phyloP scores from a whole-genome alignment of 2,113 vertebrate species.

The Circaetus gallicus region DNA sequence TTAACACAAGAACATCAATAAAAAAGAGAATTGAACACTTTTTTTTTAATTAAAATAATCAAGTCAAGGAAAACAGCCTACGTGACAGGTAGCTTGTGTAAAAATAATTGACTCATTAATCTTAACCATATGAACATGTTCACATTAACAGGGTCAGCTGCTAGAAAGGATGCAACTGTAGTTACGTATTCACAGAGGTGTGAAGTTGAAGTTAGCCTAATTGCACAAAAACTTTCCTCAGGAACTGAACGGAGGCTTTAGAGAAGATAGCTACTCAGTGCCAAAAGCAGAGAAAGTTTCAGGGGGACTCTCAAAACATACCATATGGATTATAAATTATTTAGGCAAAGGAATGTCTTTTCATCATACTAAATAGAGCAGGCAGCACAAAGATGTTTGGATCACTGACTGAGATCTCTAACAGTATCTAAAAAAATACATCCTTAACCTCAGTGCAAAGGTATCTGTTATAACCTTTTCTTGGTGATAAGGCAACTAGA shows the following conservation, averaged over 20 bases:
- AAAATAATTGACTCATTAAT: constrained; percentile 81
- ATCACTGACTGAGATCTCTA: neutral
- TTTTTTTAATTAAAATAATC: constrained; percentile 75
- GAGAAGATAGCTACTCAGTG: neutral
- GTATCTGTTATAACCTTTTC: neutral
- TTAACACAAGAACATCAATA: constrained; percentile 67
- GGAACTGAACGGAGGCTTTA: neutral
- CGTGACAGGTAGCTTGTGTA: constrained; percentile 68
- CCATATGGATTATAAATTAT: neutral
- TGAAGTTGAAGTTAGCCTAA: constrained; percentile 37
- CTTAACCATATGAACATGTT: constrained; percentile 71
- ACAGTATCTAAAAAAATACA: neutral
- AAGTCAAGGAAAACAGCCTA: constrained; percentile 69
- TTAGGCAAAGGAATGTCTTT: neutral
- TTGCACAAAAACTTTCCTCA: constrained; percentile 12
- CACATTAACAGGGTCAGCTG: constrained; percentile 67
- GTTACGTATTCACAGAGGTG: constrained; percentile 33
- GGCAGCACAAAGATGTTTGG: neutral
- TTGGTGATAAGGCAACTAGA: neutral
- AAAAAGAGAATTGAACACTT: constrained; percentile 60
- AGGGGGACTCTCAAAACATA: neutral
- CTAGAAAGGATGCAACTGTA: constrained; percentile 33
- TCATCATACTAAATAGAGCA: neutral
- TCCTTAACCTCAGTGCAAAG: neutral
- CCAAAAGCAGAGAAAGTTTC: neutral